Evolutionary conservation across 1,140 invertebrate species (phyloP), one percentile per base, ranked within the genome.

Genomic region (Trichogramma pretiosum): DNA sequence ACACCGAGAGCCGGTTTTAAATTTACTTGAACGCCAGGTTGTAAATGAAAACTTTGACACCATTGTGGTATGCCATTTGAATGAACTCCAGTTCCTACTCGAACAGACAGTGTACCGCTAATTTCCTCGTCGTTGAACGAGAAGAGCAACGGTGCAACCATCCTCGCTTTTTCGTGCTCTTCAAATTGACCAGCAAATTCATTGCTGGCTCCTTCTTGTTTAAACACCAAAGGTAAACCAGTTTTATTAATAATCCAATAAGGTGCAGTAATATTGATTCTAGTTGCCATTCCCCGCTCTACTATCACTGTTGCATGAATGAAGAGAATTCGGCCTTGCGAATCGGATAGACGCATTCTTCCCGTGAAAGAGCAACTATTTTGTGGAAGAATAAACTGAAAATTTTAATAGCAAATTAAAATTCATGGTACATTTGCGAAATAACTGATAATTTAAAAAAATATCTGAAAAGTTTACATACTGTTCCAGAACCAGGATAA

Each of bases 161-260:
- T 88, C 54, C 93, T 76, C 1, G 93, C 94, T 38, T 85, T 77
- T 73, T 98, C 95, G 62, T 98, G 90, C 65, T 98, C 94, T 42
- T 85, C 83, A 65, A 87, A 91, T 72, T 99, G 95, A 9, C 94
- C 95, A 3, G 93, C 89, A 40, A 87, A 83, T 60, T 92, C 88
- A 3, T 70, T 59, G 5, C 74, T 74, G 10, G 79, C 80, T 8
- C 89, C 89, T 65, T 95, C 92, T 72, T 97, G 93, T 59, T 83
- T 80, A 64, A 95, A 93, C 17, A 98, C 83, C n/a, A 98, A 66
- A 1, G 94, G 93, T 30, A 98, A 73, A 0, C 93, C 94, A 13
- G 90, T 92, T 67, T 89, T 89, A 67, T 99, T 98, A 21, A 98
- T 81, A 53, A 99, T 81, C 94, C 95, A 98, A 71, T 87, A 96